Percentiles rank a stretch among this genome's conserved stretches.
phyloP scores from a whole-genome alignment of 2,113 vertebrate genomes.

The Caranx melampygus region DNA sequence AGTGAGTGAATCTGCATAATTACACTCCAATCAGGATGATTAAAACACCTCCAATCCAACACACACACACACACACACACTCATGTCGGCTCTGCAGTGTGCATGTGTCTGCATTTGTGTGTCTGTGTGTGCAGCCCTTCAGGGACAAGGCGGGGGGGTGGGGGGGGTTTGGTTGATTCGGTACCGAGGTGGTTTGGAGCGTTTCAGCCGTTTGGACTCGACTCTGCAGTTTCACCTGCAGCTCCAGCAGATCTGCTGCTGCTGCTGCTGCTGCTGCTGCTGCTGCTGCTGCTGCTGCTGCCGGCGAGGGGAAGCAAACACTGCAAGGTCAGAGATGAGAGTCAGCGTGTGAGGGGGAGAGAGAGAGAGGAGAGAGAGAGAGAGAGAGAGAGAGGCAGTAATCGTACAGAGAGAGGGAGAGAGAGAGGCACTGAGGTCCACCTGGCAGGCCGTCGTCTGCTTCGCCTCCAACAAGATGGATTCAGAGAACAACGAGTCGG shows the following conservation, averaged over 20 bases:
- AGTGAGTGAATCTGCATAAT: conserved; percentile 50
- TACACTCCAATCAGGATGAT: conserved; percentile 64
- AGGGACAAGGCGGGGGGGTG: not conserved
- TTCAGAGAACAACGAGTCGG: conserved; percentile 71
- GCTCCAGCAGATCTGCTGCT: conserved; percentile 53
- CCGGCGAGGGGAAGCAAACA: conserved; percentile 48
- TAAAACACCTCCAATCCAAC: conserved; percentile 43
- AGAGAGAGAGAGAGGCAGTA: not conserved
- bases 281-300: conserved; percentile 35
- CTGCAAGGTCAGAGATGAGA: conserved; percentile 77
- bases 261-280: conserved; percentile 43
- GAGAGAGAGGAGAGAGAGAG: not conserved
- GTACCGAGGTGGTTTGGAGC: not conserved
- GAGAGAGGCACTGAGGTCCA: conserved; percentile 46
- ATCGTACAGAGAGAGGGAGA: conserved; percentile 5
- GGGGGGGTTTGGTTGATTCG: not conserved
- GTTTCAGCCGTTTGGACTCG: not conserved
- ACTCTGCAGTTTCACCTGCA: conserved; percentile 57
- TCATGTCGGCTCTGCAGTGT: not conserved
- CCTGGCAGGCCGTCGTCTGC: conserved; percentile 56
- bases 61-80: conserved; percentile 28
- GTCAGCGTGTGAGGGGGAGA: conserved; percentile 33
- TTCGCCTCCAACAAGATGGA: conserved; percentile 67
- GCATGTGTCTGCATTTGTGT: not conserved
- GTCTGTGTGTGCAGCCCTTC: not conserved